A percentile compares a stretch with the other conserved stretches of the same genome.
Evolutionary conservation across 2,797 vertebrate genomes (phyloP).

Genomic region (Masticophis lateralis): DNA sequence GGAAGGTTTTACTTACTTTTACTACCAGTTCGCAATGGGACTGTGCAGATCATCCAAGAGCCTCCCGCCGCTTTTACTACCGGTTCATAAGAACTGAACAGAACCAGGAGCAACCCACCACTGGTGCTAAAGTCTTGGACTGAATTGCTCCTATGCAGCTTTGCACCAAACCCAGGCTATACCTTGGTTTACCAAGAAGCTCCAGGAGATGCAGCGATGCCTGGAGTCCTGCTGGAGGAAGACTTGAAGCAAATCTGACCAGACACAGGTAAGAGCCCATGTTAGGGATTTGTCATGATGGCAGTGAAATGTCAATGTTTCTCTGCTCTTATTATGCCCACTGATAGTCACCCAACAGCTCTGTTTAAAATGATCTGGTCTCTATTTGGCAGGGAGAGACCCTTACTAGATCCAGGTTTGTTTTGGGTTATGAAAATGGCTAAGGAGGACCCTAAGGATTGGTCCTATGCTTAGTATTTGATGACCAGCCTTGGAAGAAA

Average conservation of each 20-base stretch:
- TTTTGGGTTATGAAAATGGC: background rate
- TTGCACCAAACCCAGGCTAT: background rate
- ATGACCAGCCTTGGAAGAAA: background rate
- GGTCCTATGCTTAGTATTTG: background rate
- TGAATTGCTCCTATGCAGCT: background rate
- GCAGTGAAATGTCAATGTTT: background rate
- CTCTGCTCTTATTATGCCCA: too few species aligned
- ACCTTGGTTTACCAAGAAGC: background rate
- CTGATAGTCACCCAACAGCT: background rate
- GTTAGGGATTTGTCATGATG: background rate
- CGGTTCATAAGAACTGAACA: too few species aligned
- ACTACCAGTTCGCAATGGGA: too few species aligned
- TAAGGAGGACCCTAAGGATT: background rate
- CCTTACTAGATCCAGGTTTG: background rate
- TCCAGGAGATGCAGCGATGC: background rate
- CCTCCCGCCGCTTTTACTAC: too few species aligned
- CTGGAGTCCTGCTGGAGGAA: background rate
- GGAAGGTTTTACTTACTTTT: too few species aligned
- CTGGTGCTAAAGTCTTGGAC: background rate
- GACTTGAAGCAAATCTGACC: background rate
- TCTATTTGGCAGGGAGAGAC: background rate
- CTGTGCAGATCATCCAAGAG: too few species aligned
- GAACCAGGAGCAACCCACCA: too few species aligned
- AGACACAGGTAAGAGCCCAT: background rate
- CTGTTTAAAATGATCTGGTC: background rate